Evolutionary conservation across 2,113 vertebrate species (phyloP).

Genomic region (Phyllostomus hastatus): DNA sequence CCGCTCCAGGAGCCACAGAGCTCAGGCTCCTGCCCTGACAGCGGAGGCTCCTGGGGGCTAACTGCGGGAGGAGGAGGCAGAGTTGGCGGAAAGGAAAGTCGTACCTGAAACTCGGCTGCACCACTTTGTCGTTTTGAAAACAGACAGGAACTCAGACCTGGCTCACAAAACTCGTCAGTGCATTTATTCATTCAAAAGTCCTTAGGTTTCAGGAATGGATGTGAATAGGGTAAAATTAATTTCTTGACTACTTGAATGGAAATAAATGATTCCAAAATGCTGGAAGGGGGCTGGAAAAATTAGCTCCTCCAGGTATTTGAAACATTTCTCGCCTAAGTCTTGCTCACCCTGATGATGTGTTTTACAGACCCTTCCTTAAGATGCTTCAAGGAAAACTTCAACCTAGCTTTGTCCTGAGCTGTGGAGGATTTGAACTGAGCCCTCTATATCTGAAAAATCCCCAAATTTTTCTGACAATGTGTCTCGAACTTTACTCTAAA

Average conservation of each 20-base stretch:
- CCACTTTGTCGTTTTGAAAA: neutral
- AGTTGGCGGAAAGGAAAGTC: neutral
- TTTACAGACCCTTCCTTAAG: neutral
- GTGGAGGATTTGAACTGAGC: neutral
- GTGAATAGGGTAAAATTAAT: conserved; percentile 34
- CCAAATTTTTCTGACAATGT: neutral
- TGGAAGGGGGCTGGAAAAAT: neutral
- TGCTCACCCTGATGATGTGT: neutral
- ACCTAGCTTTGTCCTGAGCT: neutral
- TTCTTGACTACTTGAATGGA: conserved; percentile 25
- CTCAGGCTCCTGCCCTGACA: neutral
- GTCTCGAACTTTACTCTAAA: neutral
- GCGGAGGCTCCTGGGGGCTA: conserved; percentile 20
- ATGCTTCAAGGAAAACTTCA: neutral
- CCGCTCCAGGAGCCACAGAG: neutral
- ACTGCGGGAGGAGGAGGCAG: conserved; percentile 4
- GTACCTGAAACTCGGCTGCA: neutral
- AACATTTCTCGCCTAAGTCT: neutral
- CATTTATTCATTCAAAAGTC: neutral
- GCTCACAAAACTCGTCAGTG: neutral
- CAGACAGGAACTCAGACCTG: neutral
- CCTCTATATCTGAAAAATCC: neutral
- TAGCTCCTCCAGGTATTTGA: neutral
- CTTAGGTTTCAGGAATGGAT: conserved; percentile 23
- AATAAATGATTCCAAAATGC: conserved; percentile 6